Conservation (phyloP, 2,888 invertebrate species). For the Lepidonotus clava region DNA sequence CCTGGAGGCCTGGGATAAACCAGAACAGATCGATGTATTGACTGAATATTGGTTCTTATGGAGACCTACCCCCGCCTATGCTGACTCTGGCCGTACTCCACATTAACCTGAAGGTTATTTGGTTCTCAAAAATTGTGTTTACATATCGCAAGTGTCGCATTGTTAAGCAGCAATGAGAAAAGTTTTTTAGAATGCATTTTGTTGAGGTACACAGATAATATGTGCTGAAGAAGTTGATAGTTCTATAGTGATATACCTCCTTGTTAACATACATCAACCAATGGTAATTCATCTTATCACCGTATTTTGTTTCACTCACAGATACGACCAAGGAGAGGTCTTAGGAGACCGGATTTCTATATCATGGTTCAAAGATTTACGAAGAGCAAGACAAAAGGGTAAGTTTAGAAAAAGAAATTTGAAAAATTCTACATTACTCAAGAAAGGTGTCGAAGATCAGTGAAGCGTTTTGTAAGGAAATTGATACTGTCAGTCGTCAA, state of each 20-base stretch:
- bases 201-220: neutral
- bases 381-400: constrained; percentile 63
- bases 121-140: neutral
- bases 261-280: no score
- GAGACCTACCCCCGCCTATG: neutral
- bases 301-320: constrained; percentile 59
- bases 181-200: constrained; percentile 12
- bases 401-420: no score
- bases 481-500: no score
- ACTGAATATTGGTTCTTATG: constrained; percentile 6
- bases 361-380: constrained; percentile 66
- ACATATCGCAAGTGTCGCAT: no score
- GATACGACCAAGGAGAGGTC: constrained; percentile 65
- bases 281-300: no score
- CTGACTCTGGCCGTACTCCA: neutral
- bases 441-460: no score
- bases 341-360: constrained; percentile 64
- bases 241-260: no score
- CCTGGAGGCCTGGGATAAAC: neutral
- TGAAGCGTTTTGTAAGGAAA: no score
- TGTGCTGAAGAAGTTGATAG: no score
- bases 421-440: no score
- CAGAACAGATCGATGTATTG: constrained; percentile 23
- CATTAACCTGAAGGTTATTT: neutral
- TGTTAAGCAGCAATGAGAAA: no score